Evolutionary conservation across 2,888 invertebrate species (phyloP).

Genomic region (Sclerodermus sp.): DNA sequence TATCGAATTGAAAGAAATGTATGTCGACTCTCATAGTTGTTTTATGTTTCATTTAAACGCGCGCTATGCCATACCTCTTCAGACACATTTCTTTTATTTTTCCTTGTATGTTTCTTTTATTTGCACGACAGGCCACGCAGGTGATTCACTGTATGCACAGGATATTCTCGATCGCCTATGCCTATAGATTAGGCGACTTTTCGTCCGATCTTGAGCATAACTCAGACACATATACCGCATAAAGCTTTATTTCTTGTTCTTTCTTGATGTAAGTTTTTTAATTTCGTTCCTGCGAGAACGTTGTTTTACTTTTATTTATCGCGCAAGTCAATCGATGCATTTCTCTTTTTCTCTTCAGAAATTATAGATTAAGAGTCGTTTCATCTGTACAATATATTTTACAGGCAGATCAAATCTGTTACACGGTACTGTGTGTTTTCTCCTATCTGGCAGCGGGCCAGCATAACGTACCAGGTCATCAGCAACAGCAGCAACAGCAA

Average conservation of each 20-base stretch:
- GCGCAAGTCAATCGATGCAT: background rate
- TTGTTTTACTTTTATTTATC: background rate
- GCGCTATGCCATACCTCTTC: too few species aligned
- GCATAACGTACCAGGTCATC: constrained; percentile 64
- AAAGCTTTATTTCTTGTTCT: constrained; percentile 36
- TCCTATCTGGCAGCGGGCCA: constrained; percentile 96
- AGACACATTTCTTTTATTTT: too few species aligned
- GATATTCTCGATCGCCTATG: constrained; percentile 72
- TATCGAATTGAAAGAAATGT: too few species aligned
- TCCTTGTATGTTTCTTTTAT: constrained; percentile 8
- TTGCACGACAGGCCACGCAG: constrained; percentile 69
- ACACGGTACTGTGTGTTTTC: constrained; percentile 98
- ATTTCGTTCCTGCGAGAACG: background rate
- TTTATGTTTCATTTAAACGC: too few species aligned
- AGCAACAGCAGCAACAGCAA: constrained; percentile 37
- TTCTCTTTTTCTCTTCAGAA: too few species aligned
- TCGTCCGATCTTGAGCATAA: constrained; percentile 40
- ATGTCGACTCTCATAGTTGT: too few species aligned
- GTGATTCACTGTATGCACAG: constrained; percentile 77
- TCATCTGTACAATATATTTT: constrained; percentile 21
- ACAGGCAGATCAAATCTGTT: constrained; percentile 99
- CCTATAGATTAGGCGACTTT: constrained; percentile 56
- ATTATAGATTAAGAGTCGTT: background rate
- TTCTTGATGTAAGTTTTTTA: constrained; percentile 40
- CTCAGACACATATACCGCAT: constrained; percentile 38